A percentile compares a stretch with the other conserved stretches of the same genome.
Conservation (phyloP, 1,140 invertebrate genomes). For the Tetramorium parvispinum region DNA sequence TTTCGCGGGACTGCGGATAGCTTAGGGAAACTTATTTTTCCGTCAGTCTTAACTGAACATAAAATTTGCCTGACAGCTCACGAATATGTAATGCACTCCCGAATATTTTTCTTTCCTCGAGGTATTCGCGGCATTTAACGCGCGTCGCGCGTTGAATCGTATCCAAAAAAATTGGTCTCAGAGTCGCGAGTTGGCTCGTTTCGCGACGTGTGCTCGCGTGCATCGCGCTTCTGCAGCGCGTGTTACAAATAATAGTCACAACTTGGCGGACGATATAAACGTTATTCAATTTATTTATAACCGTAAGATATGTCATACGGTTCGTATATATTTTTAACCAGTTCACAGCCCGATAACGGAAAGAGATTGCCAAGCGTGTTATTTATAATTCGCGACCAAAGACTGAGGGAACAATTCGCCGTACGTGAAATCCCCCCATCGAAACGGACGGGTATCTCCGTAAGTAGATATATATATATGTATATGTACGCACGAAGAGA, state of each 20-base stretch:
- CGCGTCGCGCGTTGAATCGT: conserved; percentile 9
- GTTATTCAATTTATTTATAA: conserved; percentile 53
- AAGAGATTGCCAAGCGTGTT: conserved; percentile 51
- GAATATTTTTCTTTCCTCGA: not conserved
- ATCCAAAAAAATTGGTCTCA: conserved; percentile 20
- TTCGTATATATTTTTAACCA: conserved; percentile 47
- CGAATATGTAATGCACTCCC: not conserved
- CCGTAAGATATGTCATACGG: conserved; percentile 35
- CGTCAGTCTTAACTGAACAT: not conserved
- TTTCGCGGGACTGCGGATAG: not conserved
- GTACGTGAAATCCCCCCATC: not conserved
- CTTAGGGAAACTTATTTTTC: not conserved
- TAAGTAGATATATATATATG: not conserved
- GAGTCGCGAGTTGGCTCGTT: conserved; percentile 24
- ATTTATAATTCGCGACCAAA: conserved; percentile 41
- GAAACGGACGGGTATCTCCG: not conserved
- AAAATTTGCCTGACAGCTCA: not conserved
- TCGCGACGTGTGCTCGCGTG: conserved; percentile 1
- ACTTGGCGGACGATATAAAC: conserved; percentile 40
- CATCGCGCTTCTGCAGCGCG: not conserved
- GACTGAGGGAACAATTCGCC: conserved; percentile 13
- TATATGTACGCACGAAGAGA: not conserved
- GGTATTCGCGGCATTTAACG: not conserved
- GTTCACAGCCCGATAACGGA: conserved; percentile 56
- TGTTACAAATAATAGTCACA: conserved; percentile 40